Base-by-base conservation (phyloP, 2,113 vertebrate species). In the Ginglymostoma cirratum region DNA sequence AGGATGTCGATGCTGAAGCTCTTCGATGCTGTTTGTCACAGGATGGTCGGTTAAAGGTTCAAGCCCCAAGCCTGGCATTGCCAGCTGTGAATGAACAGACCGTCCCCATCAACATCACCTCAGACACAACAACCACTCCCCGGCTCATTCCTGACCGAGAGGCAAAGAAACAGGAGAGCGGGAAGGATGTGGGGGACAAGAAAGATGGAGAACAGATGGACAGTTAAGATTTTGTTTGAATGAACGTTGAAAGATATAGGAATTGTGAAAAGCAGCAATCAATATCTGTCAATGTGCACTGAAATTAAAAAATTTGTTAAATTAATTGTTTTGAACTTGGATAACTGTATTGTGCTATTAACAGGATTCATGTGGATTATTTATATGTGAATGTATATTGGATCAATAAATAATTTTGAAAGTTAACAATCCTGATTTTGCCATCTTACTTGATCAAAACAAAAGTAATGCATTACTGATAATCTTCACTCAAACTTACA, bases 21-120 rank as follows among this genome's bases (percentile, higher is more conserved):
- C 93, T 96, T 61, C 96, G 67, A 52, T 97, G 96, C 95, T 96
- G 76, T 21, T 78, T 97, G 55, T 61, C 55, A 61, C 55, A 61
- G 55, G 55, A 61, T 12, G 55, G 55, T 61, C 55, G 7, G 55
- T 61, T 61, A 8, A 61, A 61, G 8, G 55, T 61, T 61, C 55
- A 61, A 61, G 55, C 55, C 55, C 55, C 55, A 12, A 7, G 55
- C 55, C 55, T 61, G 55, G 55, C 55, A 61, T 12, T 61, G 55
- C 55, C 55, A 61, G 55, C 55, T 61, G 55, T 61, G 55, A 61
- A 61, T 61, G 55, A 61, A 61, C 55, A 10, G 55, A 61, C 55
- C 6, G 55, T 61, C 6, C 55, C 55, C 55, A 61, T 61, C 55
- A 61, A 61, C 55, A 61, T 61, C 55, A 61, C 55, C 55, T 61